phyloP scores from a whole-genome alignment of 1,140 invertebrate genomes.

The Drosophila navojoa region DNA sequence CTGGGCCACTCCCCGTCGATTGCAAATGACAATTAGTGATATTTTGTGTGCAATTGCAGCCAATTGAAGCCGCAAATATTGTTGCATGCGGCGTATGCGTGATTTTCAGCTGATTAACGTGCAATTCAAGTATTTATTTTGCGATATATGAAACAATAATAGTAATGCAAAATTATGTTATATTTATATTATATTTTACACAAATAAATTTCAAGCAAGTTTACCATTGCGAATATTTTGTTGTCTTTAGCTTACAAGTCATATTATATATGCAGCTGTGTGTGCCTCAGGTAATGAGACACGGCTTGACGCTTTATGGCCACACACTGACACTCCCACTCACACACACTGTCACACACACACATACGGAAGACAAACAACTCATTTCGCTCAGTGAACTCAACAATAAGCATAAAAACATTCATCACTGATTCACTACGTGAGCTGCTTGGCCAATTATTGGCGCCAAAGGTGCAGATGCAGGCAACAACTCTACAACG shows the following conservation, averaged over 20 bases:
- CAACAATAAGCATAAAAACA: slow-evolving; percentile 82
- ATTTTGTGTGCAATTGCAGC: slow-evolving; percentile 9
- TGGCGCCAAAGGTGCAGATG: slow-evolving; percentile 49
- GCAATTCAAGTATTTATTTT: not conserved
- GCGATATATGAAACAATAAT: too few species aligned
- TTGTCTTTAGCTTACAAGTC: not conserved
- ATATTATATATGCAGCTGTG: not conserved
- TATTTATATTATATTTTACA: not conserved
- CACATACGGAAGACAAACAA: slow-evolving; percentile 61
- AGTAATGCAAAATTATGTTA: too few species aligned
- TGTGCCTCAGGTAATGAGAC: slow-evolving; percentile 16
- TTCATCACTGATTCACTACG: slow-evolving; percentile 81
- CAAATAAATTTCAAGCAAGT: not conserved
- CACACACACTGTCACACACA: slow-evolving; percentile 22
- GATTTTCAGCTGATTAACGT: slow-evolving; percentile 8
- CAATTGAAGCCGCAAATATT: slow-evolving; percentile 14
- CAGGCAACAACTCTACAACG: not conserved
- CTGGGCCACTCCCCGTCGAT: slow-evolving; percentile 4
- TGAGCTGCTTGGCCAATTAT: slow-evolving; percentile 77
- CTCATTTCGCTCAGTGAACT: slow-evolving; percentile 81
- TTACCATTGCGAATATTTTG: not conserved
- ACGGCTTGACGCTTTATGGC: slow-evolving; percentile 26
- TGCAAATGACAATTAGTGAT: slow-evolving; percentile 40
- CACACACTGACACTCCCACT: slow-evolving; percentile 32
- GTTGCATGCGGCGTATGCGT: slow-evolving; percentile 29